phyloP scores from a whole-genome alignment of 1,140 invertebrate genomes.

The Amyelois transitella region DNA sequence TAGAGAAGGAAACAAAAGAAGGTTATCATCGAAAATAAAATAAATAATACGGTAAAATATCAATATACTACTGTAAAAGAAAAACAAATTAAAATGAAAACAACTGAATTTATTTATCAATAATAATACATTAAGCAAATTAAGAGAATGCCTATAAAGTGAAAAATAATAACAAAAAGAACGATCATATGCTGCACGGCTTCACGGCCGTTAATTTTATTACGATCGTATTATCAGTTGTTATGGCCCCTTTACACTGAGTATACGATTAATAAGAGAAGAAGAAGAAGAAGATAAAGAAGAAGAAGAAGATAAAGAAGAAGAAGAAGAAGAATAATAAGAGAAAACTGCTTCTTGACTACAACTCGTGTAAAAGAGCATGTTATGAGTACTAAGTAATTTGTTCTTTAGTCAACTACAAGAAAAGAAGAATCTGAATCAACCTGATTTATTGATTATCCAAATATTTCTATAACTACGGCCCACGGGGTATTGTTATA shows the following conservation, averaged over 20 bases:
- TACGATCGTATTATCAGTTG: too few relatives aligned
- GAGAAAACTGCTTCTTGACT: background rate
- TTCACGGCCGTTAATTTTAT: too few relatives aligned
- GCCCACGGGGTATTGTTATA: background rate
- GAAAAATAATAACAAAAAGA: background rate
- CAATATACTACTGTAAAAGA: background rate
- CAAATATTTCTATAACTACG: slow-evolving; percentile 6
- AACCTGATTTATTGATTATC: slow-evolving; percentile 9
- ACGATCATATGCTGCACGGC: background rate
- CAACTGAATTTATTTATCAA: slow-evolving; percentile 9
- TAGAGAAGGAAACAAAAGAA: background rate
- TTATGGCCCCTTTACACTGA: background rate
- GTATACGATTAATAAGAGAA: too few relatives aligned
- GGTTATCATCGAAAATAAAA: background rate
- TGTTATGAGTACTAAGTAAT: background rate
- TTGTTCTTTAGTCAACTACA: background rate
- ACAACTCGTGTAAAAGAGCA: background rate
- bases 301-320: too few relatives aligned
- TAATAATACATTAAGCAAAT: slow-evolving; percentile 10
- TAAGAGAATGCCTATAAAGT: background rate
- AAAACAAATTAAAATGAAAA: slow-evolving; percentile 6
- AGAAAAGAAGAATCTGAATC: background rate
- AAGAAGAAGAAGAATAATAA: too few relatives aligned
- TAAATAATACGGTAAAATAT: background rate
- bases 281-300: too few relatives aligned